Evolutionary conservation across 1,140 invertebrate species (phyloP).

Genomic region (Schmidtea mediterranea): DNA sequence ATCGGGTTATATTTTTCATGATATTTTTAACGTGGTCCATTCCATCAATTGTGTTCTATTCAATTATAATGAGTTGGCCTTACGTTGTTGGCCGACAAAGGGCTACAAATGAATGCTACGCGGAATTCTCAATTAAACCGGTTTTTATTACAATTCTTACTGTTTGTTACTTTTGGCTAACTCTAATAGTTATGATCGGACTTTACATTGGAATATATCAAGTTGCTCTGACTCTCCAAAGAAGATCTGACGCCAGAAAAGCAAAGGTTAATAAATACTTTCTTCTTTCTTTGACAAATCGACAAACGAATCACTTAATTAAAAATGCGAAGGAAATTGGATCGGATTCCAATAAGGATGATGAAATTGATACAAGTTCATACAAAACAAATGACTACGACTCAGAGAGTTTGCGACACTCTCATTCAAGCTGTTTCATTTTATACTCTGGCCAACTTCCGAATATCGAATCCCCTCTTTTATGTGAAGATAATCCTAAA

Average conservation of each 20-base stretch:
- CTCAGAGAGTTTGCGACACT: no score
- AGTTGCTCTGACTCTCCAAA: conserved; percentile 91
- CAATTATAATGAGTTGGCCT: conserved; percentile 95
- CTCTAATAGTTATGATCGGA: conserved; percentile 28
- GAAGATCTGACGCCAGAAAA: conserved; percentile 77
- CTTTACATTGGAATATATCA: conserved; percentile 91
- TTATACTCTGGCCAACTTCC: no score
- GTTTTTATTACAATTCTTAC: conserved; percentile 89
- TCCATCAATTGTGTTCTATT: conserved; percentile 78
- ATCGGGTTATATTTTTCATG: conserved; percentile 64
- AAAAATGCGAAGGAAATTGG: neutral
- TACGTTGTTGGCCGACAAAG: conserved; percentile 52
- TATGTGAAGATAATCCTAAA: no score
- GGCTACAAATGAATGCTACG: conserved; percentile 54
- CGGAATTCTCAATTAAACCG: conserved; percentile 88
- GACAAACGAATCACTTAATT: neutral
- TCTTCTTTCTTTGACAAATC: neutral
- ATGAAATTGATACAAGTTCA: no score
- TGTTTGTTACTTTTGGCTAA: conserved; percentile 90
- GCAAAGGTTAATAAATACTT: conserved; percentile 17
- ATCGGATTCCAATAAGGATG: no score
- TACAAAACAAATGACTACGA: no score
- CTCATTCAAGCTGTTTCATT: no score
- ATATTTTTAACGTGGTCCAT: conserved; percentile 68
- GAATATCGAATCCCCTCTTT: no score